These are phyloP conservation scores for Typhlichthys subterraneus DNA, from an alignment of 2,797 vertebrate species.

Conservation along the genomic window DNA sequence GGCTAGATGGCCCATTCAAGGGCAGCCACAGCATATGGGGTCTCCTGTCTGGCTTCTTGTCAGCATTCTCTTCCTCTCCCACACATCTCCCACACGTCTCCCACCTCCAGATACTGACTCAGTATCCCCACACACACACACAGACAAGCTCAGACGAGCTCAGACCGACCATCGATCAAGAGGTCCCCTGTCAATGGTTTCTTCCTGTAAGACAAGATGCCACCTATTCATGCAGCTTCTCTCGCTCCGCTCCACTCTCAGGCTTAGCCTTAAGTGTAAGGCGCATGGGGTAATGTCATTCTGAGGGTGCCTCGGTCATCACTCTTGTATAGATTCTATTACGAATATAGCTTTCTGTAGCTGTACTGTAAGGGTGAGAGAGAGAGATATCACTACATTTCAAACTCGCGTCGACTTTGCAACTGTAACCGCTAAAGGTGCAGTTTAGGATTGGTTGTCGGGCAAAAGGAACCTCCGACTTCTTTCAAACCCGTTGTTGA, in stretches of 20 bases:
- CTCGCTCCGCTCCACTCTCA: neutral
- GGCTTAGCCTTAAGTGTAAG: conserved; percentile 10
- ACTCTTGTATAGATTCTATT: neutral
- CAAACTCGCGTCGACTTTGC: neutral
- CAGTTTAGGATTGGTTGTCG: neutral
- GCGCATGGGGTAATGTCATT: neutral
- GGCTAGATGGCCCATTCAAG: conserved; percentile 49
- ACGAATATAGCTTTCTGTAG: neutral
- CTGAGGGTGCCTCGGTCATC: neutral
- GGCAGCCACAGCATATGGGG: conserved; percentile 48
- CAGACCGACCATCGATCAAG: conserved; percentile 40
- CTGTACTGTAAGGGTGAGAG: too few relatives aligned
- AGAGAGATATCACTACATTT: too few relatives aligned
- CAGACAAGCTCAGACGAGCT: conserved; percentile 14
- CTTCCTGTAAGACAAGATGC: conserved; percentile 52
- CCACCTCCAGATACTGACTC: conserved; percentile 43
- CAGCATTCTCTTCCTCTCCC: conserved; percentile 65
- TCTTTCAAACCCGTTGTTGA: neutral
- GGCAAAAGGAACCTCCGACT: neutral
- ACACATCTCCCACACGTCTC: neutral
- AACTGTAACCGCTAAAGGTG: neutral
- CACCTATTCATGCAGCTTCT: conserved; percentile 16
- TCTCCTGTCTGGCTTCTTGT: conserved; percentile 54
- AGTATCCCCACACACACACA: neutral
- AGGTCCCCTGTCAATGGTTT: conserved; percentile 39